phyloP scores from a whole-genome alignment of 1,140 invertebrate species.

The Pachyrhynchus sulphureomaculatus region DNA sequence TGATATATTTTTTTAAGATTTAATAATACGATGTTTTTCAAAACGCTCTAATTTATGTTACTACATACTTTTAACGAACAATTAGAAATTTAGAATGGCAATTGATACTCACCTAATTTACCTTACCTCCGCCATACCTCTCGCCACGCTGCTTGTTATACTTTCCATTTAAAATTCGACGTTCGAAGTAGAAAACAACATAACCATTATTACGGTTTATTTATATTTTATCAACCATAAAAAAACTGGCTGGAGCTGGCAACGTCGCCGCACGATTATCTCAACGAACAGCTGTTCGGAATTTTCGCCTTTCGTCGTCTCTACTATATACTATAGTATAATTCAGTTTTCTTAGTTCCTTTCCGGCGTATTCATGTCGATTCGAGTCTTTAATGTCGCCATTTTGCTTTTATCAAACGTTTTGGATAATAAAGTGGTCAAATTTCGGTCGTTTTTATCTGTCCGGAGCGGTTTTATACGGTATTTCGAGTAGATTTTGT shows the following conservation, averaged over 20 bases:
- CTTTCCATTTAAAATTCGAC: slow-evolving; percentile 15
- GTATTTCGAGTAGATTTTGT: neutral
- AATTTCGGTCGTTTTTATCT: neutral
- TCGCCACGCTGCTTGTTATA: slow-evolving; percentile 7
- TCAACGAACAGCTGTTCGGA: slow-evolving; percentile 33
- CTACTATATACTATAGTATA: slow-evolving; percentile 25
- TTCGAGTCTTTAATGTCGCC: slow-evolving; percentile 20
- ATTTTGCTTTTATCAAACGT: slow-evolving; percentile 12
- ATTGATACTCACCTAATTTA: slow-evolving; percentile 16
- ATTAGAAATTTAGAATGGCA: slow-evolving; percentile 10
- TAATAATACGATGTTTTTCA: no score
- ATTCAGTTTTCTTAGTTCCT: slow-evolving; percentile 36
- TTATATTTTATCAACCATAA: slow-evolving; percentile 29
- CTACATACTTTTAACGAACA: neutral
- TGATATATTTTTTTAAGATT: no score
- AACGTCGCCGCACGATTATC: slow-evolving; percentile 31
- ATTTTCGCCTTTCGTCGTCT: slow-evolving; percentile 33
- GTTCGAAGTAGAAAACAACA: slow-evolving; percentile 8
- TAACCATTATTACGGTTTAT: slow-evolving; percentile 32
- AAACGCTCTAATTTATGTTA: no score
- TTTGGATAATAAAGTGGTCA: neutral
- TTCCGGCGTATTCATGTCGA: slow-evolving; percentile 24
- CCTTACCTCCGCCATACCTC: neutral
- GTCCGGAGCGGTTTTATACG: neutral
- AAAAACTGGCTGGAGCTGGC: slow-evolving; percentile 16